Evolutionary conservation across 2,797 vertebrate species (phyloP), one percentile per base, ranked within the genome.

Genomic region (Sebastes kiyomatsui): DNA sequence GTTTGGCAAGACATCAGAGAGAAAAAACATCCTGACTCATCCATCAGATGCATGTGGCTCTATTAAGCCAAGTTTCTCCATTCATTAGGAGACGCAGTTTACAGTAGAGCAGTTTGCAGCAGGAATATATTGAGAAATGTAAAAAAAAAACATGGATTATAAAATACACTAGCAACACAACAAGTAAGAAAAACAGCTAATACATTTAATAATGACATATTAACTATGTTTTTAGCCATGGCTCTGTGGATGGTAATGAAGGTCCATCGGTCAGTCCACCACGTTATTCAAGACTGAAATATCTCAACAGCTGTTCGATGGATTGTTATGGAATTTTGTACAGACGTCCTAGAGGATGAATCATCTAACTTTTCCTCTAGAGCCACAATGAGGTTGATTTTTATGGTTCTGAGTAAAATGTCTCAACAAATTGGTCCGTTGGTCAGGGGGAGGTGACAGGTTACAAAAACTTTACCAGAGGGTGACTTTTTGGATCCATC

Each of bases 11-110:
- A 82, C 77, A 73, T 80, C 60, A 87, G 70, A 82, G 70, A 46
- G 46, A 52, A 72, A 76, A 80, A 83, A 82, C 66, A 77, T 73
- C 82, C 76, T 52, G 81, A 87, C 80, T 89, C 82, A 85, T 87
- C 70, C 38, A 66, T 87, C 66, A 83, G 77, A 78, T 72, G 60
- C 77, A 73, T 77, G 62, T 27, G 75, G 75, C 59, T 73, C 75
- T 61, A 78, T 85, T 81, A 79, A 77, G 56, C 52, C 67, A 32
- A 67, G 66, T 42, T 58, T 72, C 75, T 75, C 61, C 58, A 33
- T 72, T 82, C 58, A 83, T 86, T 79, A 81, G 58, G 13, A 62
- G 54, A 56, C 46, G 65, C 38, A 18, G 61, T 79, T 85, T 71
- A 77, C 61, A 75, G 84, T 38, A 46, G 33, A 55, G 61, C 28